Conservation (phyloP, 1,140 invertebrate genomes). For the Drosophila persimilis region DNA sequence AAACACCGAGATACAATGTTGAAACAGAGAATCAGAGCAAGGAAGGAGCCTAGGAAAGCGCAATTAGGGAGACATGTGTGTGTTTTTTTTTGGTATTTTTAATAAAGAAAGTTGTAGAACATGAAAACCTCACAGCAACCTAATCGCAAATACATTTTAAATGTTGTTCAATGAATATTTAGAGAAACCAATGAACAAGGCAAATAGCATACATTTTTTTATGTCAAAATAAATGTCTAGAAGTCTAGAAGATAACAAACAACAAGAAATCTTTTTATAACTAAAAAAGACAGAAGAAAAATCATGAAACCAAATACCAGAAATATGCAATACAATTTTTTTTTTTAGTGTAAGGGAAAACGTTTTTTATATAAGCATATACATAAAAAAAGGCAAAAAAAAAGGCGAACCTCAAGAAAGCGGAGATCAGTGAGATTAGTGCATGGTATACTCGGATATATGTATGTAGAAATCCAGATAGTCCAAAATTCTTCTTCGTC, state of each 20-base stretch:
- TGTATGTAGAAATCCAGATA: constrained; percentile 27
- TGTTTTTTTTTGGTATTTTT: constrained; percentile 54
- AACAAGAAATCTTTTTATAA: constrained; percentile 59
- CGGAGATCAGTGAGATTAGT: constrained; percentile 36
- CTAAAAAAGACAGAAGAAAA: constrained; percentile 8
- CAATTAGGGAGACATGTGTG: constrained; percentile 43
- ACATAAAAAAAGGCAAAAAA: constrained; percentile 43
- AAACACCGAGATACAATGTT: constrained; percentile 17
- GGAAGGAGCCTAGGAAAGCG: constrained; percentile 18
- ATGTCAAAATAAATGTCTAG: constrained; percentile 59
- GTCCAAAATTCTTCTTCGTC: constrained; percentile 22
- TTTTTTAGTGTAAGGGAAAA: constrained; percentile 65
- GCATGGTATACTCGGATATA: constrained; percentile 11
- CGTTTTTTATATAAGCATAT: constrained; percentile 59
- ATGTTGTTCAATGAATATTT: constrained; percentile 67
- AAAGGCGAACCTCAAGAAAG: constrained; percentile 56
- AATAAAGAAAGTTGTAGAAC: constrained; percentile 38
- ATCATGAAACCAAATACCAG: constrained; percentile 44
- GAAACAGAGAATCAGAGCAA: constrained; percentile 11
- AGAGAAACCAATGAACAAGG: constrained; percentile 32
- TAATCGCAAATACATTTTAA: constrained; percentile 70
- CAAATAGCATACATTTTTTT: constrained; percentile 57
- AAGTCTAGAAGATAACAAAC: constrained; percentile 41
- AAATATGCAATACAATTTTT: constrained; percentile 68
- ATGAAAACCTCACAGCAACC: constrained; percentile 59